Base-by-base conservation (phyloP, 2,113 vertebrate genomes). In the Rissa tridactyla region DNA sequence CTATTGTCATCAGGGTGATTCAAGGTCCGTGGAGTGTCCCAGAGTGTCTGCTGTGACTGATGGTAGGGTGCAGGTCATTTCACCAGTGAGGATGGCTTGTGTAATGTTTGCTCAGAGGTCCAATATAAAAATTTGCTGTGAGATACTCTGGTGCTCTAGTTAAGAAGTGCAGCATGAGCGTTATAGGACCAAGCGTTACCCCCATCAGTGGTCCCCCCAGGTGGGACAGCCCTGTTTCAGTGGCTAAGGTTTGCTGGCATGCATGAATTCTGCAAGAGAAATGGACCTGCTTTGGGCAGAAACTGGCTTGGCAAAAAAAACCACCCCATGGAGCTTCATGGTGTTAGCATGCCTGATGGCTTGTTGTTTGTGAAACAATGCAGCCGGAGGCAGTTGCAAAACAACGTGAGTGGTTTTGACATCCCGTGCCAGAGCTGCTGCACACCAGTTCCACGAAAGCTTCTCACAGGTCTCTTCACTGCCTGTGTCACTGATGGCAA, bases 391-490 rank as follows among this genome's bases (percentile, higher is more conserved):
- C 4, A 3, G 27, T 17, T 9, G 4, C 1, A 5, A 70, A 78
- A 40, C 14, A 65, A 21, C 0, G 0, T 1, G 16, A 58, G 21
- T 23, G 36, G 3, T 42, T 87, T 92, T 83, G 52, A 26, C 15
- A 65, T 15, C 32, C 13, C 1, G 6, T 75, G 13, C 36, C 4
- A 42, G 52, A 62, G 51, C n/a, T 47, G 29, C 49, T 64, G 32
- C 14, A 65, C 30, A 68, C 2, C 22, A 51, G 22, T 57, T 69
- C 29, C 49, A 82, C 1, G 2, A 34, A 81, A 71, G 7, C 36
- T 64, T 71, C 30, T 23, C 1, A 0, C 18, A 20, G 7, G 42
- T 75, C 57, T 55, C 32, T 51, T 76, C n/a, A 26, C 1, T 0
- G 4, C 14, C 5, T 30, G 20, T 30, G 23, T 6, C 20, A 9